phyloP scores from a whole-genome alignment of 2,113 vertebrate species.

The Eonycteris spelaea region DNA sequence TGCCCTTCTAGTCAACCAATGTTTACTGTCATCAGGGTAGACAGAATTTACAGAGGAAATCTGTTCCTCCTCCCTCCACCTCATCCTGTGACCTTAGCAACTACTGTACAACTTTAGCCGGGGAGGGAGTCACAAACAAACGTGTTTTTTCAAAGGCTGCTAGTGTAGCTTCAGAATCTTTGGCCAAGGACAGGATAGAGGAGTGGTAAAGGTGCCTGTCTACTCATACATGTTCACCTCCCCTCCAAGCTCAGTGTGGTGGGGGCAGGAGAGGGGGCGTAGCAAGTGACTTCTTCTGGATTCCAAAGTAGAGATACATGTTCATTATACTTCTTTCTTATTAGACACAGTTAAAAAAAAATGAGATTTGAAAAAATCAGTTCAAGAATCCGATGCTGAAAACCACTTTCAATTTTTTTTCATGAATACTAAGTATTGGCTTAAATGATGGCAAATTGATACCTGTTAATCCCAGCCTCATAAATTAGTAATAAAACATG shows the following conservation, averaged over 20 bases:
- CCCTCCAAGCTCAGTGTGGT: background rate
- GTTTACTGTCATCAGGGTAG: background rate
- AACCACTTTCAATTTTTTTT: background rate
- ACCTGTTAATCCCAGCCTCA: background rate
- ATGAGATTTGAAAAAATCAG: conserved; percentile 15
- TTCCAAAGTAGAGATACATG: conserved; percentile 7
- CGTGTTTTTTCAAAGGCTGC: background rate
- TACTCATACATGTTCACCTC: background rate
- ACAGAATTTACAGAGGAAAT: background rate
- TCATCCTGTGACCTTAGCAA: background rate
- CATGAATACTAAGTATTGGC: background rate
- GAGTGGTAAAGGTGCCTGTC: background rate
- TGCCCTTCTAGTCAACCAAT: background rate
- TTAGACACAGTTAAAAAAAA: background rate
- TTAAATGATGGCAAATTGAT: conserved; percentile 7
- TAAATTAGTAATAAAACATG: conserved; percentile 17
- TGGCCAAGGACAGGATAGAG: background rate
- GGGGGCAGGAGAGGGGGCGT: background rate
- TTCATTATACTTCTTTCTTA: background rate
- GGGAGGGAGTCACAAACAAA: background rate
- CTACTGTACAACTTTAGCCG: background rate
- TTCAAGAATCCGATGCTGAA: background rate
- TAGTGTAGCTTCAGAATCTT: background rate
- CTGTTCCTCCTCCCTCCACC: background rate
- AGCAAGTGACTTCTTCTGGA: background rate